Conservation (phyloP, 2,113 vertebrate genomes). For the Myanophis thanlyinensis region DNA sequence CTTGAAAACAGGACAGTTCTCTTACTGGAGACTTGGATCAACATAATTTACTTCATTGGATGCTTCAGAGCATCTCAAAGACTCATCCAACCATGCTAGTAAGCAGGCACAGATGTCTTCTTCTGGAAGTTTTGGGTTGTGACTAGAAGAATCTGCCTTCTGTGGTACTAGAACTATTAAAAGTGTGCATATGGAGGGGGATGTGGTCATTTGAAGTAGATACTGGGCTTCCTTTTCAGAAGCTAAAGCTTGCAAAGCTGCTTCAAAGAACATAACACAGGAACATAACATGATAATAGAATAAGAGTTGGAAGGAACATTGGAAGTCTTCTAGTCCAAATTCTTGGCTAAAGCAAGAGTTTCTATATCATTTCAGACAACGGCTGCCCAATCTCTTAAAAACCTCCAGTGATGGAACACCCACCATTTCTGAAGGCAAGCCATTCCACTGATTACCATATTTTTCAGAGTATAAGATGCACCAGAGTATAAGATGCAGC, state of each 20-base stretch:
- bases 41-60: neutral
- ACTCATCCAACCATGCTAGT: neutral
- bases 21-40: neutral
- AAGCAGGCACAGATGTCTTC: neutral
- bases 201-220: neutral
- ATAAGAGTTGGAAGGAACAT: neutral
- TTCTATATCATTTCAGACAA: neutral
- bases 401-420: neutral
- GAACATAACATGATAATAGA: neutral
- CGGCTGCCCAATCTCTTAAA: neutral
- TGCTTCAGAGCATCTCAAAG: neutral
- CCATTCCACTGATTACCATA: neutral
- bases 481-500: too few relatives aligned
- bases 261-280: neutral
- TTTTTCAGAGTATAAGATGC: too few relatives aligned
- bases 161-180: neutral
- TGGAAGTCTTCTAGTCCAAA: neutral
- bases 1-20: neutral
- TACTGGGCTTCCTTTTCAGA: neutral
- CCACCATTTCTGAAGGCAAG: neutral
- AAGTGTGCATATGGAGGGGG: neutral
- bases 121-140: neutral
- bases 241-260: neutral
- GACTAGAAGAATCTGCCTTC: neutral
- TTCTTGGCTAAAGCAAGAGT: neutral